Evolutionary conservation across 2,113 vertebrate genomes (phyloP), one percentile per base, ranked within the genome.

Genomic region (Catagonus wagneri): DNA sequence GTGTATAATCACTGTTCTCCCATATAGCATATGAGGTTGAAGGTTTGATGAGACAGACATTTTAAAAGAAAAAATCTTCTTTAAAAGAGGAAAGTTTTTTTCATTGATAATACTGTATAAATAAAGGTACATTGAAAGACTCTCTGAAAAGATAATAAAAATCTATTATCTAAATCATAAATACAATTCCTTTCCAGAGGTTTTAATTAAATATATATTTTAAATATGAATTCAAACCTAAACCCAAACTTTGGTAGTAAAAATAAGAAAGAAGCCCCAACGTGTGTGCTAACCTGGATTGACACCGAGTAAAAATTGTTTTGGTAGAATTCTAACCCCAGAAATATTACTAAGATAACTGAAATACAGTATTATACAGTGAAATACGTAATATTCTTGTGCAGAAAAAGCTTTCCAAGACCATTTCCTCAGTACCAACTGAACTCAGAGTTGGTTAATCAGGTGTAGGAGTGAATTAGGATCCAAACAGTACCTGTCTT

Each of bases 131-230:
- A 52, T 25, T 88, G 56, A 96, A 93, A 96, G 11, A 25, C 12
- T 93, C 2, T 29, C 72, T 65, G 13, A 50, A 89, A 93, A 36
- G 3, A 4, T 8, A 54, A 89, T 27, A 27, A 36, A 88, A 61
- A 84, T 13, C 23, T 83, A 22, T 65, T 88, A 71, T 63, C 4
- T 95, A 44, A 66, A 50, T 92, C 1, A 81, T 66, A 90, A 71
- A 72, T 76, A 36, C 0, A 90, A 71, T 81, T 88, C 22, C 0
- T 1, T 75, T 79, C 17, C 61, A 17, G 6, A 76, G 22, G 6
- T 79, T 85, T 85, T 75, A 69, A 81, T 92, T 61, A 74, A 96
- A 87, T 58, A 78, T 36, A 65, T 23, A 52, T 89, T 80, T 95
- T 56, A 79, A 56, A 74, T 9, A 83, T 20, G 72, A 68, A 58